Evolutionary conservation across 2,888 invertebrate genomes (phyloP), one percentile per base, ranked within the genome.

Genomic region (Empis livida): DNA sequence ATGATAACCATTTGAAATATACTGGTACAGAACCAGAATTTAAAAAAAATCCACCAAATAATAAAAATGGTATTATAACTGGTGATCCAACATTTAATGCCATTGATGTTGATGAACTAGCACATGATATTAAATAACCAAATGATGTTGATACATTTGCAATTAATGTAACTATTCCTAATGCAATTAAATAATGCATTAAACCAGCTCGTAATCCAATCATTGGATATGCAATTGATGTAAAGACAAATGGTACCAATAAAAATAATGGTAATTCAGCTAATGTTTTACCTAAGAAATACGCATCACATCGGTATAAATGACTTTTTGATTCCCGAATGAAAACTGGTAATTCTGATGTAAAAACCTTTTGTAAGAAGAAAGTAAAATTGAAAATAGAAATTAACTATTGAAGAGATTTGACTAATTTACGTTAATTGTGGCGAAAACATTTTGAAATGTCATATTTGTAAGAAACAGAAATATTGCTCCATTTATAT

Each of bases 21-120:
- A 76, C 68, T 0, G 92, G 92, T 17, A 91, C 84, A 0, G 91
- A 90, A 82, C 82, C 85, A 17, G 86, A 80, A 64, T 95, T 95
- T 39, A 96, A 73, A 71, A 94, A 94, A 74, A 92, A 94, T 40
- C 96, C 96, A 49, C 95, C 95, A 64, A 97, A 96, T 15, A 97
- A 72, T 70, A 96, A 75, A 66, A 95, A 86, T 0, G 96, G 95
- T 50, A 96, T 89, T 55, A 95, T 83, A 49, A 94, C 76, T 5
- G 95, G 90, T 1, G 95, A 92, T 0, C 92, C 90, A 45, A 96
- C 77, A 0, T 93, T 87, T 2, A 94, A 72, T 0, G 94, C 94
- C 79, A 94, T 86, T 42, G 87, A 84, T 5, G 89, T 79, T 51
- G 82, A 84, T 50, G 78, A 80, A 56, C 91, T 85, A 0, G 85